Conservation (phyloP, 2,113 vertebrate species). For the Scopus umbretta region DNA sequence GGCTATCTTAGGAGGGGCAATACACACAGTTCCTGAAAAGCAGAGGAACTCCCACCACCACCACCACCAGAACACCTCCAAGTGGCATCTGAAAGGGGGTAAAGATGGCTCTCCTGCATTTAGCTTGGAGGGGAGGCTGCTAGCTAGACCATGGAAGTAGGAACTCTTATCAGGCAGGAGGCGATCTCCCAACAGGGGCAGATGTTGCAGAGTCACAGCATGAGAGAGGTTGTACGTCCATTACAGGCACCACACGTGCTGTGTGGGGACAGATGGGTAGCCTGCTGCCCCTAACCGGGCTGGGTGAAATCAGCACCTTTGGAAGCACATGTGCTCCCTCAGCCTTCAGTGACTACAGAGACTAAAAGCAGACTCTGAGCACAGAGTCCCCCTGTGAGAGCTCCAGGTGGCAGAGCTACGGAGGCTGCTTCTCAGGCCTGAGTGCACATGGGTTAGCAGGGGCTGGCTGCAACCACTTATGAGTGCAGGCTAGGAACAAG, state of each 20-base stretch:
- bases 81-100: background rate
- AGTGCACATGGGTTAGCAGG: background rate
- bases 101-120: background rate
- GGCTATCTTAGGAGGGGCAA: background rate
- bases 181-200: background rate
- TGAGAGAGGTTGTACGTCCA: background rate
- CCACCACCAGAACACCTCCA: background rate
- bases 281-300: background rate
- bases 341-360: background rate
- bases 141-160: background rate
- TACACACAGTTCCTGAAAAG: background rate
- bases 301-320: background rate
- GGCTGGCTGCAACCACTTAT: background rate
- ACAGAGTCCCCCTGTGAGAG: accelerated
- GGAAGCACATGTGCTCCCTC: background rate
- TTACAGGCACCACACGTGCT: background rate
- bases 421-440: background rate
- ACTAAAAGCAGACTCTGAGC: background rate
- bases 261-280: too few species aligned
- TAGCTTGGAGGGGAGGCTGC: background rate
- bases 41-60: background rate
- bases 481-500: background rate
- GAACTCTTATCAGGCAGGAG: background rate
- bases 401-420: background rate
- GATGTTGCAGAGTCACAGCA: accelerated